These are phyloP conservation scores for Aepyceros melampus DNA, from an alignment of 2,113 vertebrate species.

Conservation along the genomic window DNA sequence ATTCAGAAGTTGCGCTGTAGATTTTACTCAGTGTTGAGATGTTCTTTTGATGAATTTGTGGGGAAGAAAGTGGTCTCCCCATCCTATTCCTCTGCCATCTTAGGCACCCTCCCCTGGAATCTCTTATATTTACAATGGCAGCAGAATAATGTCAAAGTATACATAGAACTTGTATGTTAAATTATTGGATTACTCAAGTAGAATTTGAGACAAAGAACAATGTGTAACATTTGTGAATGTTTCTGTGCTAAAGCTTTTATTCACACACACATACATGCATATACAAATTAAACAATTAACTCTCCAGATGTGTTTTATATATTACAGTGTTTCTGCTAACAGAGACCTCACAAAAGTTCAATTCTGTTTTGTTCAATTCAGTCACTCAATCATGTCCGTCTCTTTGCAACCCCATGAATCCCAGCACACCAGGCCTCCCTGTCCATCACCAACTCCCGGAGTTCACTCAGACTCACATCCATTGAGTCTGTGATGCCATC, in stretches of 20 bases:
- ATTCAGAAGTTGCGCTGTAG: too few relatives aligned
- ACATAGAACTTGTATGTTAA: background rate
- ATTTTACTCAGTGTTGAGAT: too few relatives aligned
- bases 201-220: background rate
- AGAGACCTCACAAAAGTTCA: background rate
- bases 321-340: rapidly evolving
- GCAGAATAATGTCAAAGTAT: background rate
- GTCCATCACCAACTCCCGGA: too few relatives aligned
- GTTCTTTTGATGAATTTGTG: too few relatives aligned
- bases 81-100: too few relatives aligned
- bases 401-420: too few relatives aligned
- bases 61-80: too few relatives aligned
- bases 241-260: background rate
- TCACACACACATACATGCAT: background rate
- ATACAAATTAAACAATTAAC: background rate
- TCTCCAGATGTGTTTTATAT: background rate
- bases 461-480: too few relatives aligned
- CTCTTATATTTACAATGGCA: background rate
- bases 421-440: too few relatives aligned
- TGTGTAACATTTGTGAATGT: background rate
- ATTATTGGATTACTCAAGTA: background rate
- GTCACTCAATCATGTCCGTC: too few relatives aligned
- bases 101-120: too few relatives aligned
- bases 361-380: background rate
- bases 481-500: too few relatives aligned